Evolutionary conservation across 2,113 vertebrate genomes (phyloP).

Genomic region (Mustelus asterias): DNA sequence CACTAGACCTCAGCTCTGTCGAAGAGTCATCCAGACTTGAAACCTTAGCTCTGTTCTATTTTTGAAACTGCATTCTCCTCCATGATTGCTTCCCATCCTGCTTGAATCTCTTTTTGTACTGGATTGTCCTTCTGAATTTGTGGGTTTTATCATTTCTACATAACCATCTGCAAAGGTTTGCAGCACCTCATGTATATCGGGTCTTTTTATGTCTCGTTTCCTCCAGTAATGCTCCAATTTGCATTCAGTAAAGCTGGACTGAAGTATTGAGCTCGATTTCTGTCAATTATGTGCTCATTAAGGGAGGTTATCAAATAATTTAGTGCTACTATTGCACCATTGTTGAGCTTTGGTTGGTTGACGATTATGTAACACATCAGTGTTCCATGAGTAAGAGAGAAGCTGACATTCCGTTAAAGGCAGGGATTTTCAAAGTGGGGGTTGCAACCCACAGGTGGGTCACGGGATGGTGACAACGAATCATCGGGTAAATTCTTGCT

Average conservation of each 20-base stretch:
- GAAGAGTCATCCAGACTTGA: too few species aligned
- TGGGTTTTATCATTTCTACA: not conserved
- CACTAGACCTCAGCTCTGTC: too few species aligned
- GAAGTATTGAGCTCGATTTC: not conserved
- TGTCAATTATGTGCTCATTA: not conserved
- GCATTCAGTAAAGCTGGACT: not conserved
- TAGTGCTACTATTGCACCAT: not conserved
- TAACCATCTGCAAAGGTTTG: not conserved
- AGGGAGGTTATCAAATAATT: not conserved
- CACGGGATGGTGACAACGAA: too few species aligned
- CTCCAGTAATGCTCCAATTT: not conserved
- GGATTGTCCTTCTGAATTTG: not conserved
- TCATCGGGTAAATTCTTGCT: too few species aligned
- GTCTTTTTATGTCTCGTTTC: not conserved
- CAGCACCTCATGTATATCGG: not conserved
- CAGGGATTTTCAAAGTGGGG: too few species aligned
- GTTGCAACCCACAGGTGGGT: too few species aligned
- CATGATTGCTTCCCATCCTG: not conserved
- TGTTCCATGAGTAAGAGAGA: not conserved
- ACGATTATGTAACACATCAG: not conserved
- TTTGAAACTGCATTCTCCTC: not conserved
- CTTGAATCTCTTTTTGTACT: not conserved
- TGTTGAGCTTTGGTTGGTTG: not conserved
- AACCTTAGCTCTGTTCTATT: not conserved
- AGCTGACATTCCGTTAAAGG: not conserved